Base-by-base conservation (phyloP, 2,888 invertebrate species). In the Polyommatus icarus region DNA sequence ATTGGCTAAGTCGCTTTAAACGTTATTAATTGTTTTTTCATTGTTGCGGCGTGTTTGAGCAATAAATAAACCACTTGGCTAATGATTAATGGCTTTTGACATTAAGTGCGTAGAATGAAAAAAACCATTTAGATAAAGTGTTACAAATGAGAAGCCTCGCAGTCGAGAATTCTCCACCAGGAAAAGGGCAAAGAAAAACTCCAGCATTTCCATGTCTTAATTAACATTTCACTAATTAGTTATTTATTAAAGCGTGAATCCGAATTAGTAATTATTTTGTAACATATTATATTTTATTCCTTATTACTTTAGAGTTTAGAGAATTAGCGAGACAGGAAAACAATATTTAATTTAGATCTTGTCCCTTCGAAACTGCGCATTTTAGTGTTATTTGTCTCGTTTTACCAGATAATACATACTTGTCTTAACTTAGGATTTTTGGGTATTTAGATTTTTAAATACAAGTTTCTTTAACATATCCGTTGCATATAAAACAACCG, bases 51-150 rank as follows among this genome's bases (percentile, higher is more conserved):
- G 46, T 77, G 73, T 36, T 73, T 20, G 24, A 46, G 73, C 15
- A 73, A 61, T 73, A 59, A 73, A 73, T 73, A 71, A 73, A 77
- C 72, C 77, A 77, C 57, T 77, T 77, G 57, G 36, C 57, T 57
- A 72, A 72, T 77, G 77, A 77, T 77, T 77, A 77, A 77, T 77
- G 77, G 57, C 36, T 54, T 59, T 54, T 32, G 54, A 46, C 77
- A 77, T 71, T 54, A 57, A 77, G 75, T 75, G 75, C 46, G 75
- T 75, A 54, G 18, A 54, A 54, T 7, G 18, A 75, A 75, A 75
- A 73, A 75, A 54, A 29, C 3, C 40, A 73, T 73, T 73, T 73
- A 73, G 72, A 73, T 46, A 73, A 73, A 73, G 72, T 73, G 46
- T 73, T 73, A 73, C 40, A 73, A 72, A 73, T 73, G 46, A 8